phyloP scores from a whole-genome alignment of 2,888 invertebrate genomes.

The Macrosiphum euphorbiae region DNA sequence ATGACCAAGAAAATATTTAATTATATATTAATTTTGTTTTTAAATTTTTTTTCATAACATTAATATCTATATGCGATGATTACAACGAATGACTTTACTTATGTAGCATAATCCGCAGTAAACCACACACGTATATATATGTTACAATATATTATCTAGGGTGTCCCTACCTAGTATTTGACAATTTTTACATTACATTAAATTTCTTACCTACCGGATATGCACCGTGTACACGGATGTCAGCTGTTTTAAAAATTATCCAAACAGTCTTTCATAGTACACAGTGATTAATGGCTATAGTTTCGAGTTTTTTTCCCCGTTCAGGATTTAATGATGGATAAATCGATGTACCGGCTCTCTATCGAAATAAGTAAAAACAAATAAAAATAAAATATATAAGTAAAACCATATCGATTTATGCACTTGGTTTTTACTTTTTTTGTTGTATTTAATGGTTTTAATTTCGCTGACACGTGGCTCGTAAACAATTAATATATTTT shows the following conservation, averaged over 20 bases:
- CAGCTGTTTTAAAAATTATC: constrained; percentile 6
- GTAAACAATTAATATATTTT: not conserved
- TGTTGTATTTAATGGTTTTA: not conserved
- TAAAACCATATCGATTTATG: not conserved
- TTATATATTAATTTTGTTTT: not conserved
- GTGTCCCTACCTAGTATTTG: not conserved
- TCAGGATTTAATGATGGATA: not conserved
- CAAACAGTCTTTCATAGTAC: not conserved
- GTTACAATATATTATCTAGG: not conserved
- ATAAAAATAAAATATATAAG: not conserved
- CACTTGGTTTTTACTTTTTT: not conserved
- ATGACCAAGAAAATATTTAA: not conserved
- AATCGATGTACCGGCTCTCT: not conserved
- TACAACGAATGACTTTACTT: not conserved
- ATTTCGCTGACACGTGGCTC: not conserved
- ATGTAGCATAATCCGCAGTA: not conserved
- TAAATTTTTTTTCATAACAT: not conserved
- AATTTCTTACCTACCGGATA: not conserved
- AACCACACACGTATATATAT: not conserved
- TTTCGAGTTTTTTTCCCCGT: not conserved
- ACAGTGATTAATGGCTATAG: not conserved
- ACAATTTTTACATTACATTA: not conserved
- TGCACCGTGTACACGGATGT: not conserved
- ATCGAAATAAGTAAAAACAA: not conserved
- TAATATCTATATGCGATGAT: not conserved